Evolutionary conservation across 2,113 vertebrate genomes (phyloP).

Genomic region (Thryonomys swinderianus): DNA sequence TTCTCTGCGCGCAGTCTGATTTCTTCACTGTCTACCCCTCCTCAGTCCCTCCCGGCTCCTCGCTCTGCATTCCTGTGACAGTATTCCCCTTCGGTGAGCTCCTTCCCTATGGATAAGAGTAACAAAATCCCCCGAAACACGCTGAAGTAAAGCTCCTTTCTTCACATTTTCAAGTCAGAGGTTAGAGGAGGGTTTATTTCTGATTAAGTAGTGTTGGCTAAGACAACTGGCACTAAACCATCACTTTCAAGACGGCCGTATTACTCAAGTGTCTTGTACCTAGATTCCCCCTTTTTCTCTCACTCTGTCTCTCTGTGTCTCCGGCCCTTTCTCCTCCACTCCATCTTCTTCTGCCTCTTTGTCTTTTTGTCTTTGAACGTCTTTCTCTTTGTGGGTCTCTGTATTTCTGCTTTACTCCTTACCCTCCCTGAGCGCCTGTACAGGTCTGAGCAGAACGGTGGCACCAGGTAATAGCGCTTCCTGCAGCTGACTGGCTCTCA

Average conservation of each 20-base stretch:
- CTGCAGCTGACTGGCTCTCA: not conserved
- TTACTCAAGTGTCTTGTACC: not conserved
- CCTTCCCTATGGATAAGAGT: not conserved
- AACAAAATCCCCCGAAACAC: not conserved
- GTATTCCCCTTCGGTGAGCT: not conserved
- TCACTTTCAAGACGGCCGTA: not conserved
- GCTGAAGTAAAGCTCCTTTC: not conserved
- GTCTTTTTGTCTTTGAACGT: not conserved
- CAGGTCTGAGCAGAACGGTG: not conserved
- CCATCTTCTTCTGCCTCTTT: not conserved
- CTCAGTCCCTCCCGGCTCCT: not conserved
- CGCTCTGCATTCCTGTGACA: not conserved
- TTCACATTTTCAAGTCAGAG: not conserved
- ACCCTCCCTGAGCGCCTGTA: not conserved
- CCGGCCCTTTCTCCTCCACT: not conserved
- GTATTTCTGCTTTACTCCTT: not conserved
- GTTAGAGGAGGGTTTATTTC: not conserved
- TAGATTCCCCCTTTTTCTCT: not conserved
- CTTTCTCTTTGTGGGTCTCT: not conserved
- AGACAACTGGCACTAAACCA: not conserved
- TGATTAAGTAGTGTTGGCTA: fast-evolving
- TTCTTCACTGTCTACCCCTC: not conserved
- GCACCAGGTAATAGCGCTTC: not conserved
- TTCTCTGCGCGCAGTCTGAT: not conserved
- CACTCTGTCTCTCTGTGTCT: not conserved